A percentile compares a stretch with the other conserved stretches of the same genome.
Evolutionary conservation across 2,888 invertebrate species (phyloP).

Genomic region (Philereme vetulata): DNA sequence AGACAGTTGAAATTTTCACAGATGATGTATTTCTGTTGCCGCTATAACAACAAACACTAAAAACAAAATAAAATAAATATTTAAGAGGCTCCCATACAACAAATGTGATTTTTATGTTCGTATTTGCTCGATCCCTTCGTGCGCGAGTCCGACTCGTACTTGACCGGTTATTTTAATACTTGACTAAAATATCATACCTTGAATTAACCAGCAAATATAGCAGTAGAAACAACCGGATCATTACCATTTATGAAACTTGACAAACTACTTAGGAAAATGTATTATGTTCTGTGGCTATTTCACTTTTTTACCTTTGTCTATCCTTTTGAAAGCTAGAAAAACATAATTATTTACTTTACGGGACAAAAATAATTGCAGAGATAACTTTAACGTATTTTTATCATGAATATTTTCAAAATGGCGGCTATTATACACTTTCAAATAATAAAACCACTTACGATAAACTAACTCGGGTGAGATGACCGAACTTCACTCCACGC

Average conservation of each 20-base stretch:
- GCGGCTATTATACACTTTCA: neutral
- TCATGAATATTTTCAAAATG: too few species aligned
- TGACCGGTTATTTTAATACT: too few species aligned
- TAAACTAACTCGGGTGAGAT: slow-evolving; percentile 84
- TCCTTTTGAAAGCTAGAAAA: slow-evolving; percentile 79
- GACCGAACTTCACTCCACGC: slow-evolving; percentile 84
- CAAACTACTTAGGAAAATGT: neutral
- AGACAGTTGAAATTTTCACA: too few species aligned
- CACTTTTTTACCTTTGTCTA: slow-evolving; percentile 70
- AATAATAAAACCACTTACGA: slow-evolving; percentile 60
- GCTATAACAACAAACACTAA: too few species aligned
- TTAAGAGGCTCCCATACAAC: too few species aligned
- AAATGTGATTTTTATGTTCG: too few species aligned
- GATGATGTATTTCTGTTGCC: too few species aligned
- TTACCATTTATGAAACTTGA: neutral
- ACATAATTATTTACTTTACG: slow-evolving; percentile 21
- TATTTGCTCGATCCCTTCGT: too few species aligned
- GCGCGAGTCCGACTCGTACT: too few species aligned
- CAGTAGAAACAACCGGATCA: neutral
- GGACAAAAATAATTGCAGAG: neutral
- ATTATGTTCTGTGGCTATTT: neutral
- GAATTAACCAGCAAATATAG: too few species aligned
- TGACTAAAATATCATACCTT: too few species aligned
- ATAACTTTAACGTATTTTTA: neutral
- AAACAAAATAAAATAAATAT: too few species aligned